phyloP scores from a whole-genome alignment of 2,888 invertebrate genomes.

The Frankliniella fusca region DNA sequence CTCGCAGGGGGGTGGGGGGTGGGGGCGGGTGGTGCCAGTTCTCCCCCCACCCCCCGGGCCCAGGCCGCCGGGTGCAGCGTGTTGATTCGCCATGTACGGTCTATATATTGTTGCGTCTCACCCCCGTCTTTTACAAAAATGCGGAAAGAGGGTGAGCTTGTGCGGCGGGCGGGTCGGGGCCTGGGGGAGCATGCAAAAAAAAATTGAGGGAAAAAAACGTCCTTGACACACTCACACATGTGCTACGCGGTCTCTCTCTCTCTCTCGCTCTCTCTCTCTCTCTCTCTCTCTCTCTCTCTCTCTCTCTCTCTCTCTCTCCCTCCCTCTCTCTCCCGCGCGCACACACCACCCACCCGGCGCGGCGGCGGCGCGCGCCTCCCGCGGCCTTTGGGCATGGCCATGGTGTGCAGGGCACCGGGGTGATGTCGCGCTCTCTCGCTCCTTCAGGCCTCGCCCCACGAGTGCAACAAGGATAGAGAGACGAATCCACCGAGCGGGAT shows the following conservation, averaged over 20 bases:
- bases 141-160: constrained; percentile 1
- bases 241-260: neutral
- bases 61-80: neutral
- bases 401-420: too few species aligned
- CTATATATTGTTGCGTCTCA: neutral
- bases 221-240: constrained; percentile 22
- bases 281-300: constrained; percentile 32
- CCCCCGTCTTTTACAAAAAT: constrained; percentile 9
- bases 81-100: neutral
- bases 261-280: constrained; percentile 6
- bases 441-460: too few species aligned
- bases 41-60: too few species aligned
- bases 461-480: too few species aligned
- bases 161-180: neutral
- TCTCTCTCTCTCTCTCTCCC: constrained; percentile 27
- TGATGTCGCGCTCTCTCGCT: too few species aligned
- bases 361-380: too few species aligned
- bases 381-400: too few species aligned
- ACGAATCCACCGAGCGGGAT: too few species aligned
- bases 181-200: neutral
- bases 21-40: too few species aligned
- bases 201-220: neutral
- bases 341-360: neutral
- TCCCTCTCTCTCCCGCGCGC: neutral
- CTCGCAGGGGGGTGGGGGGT: too few species aligned